Evolutionary conservation across 1,140 invertebrate genomes (phyloP), one percentile per base, ranked within the genome.

Genomic region (Drosophila mauritiana): DNA sequence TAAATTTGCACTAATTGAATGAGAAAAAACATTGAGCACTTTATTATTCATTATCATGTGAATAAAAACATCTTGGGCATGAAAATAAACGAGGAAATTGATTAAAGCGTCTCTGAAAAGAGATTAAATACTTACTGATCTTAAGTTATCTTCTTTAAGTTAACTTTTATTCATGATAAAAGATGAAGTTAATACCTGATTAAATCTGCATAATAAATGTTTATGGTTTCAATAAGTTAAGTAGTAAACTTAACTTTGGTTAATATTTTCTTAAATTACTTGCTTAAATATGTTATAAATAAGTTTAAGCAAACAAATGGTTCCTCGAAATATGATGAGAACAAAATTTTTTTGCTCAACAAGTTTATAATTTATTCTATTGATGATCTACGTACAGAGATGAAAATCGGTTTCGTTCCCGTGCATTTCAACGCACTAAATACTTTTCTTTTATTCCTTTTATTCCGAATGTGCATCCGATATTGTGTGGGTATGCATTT

Each of bases 1-100:
- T 46, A 65, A 51, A 65, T 57, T 55, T 49, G 5, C 52, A 49
- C 17, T 63, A 65, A 75, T 73, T 74, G 59, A 53, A 49, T 75
- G 72, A n/a, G 70, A 75, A 65, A 57, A 56, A 53, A 42, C 7
- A 48, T 62, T 43, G 13, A 48, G 58, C 36, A 56, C 12, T 27
- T 48, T n/a, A 25, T 12, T 43, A 31, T 15, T 12, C 11, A 42
- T 15, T 7, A 34, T 22, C 56, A 40, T 37, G 46, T 22, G 59
- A 48, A 22, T 22, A 31, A 31, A 52, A 53, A 31, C 22, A 56
- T 17, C 20, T 15, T 42, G 36, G 22, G 7, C 13, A 7, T 13
- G 17, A 34, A n/a, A 34, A 34, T 22, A 17, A 46, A 46, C 34
- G n/a, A 13, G 40, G 27, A 57, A 45, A 31, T 56, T 63, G 4